Percentiles rank a stretch among this genome's conserved stretches.
These are phyloP conservation scores for Xenops minutus DNA, from an alignment of 2,797 vertebrate genomes.

Conservation along the genomic window DNA sequence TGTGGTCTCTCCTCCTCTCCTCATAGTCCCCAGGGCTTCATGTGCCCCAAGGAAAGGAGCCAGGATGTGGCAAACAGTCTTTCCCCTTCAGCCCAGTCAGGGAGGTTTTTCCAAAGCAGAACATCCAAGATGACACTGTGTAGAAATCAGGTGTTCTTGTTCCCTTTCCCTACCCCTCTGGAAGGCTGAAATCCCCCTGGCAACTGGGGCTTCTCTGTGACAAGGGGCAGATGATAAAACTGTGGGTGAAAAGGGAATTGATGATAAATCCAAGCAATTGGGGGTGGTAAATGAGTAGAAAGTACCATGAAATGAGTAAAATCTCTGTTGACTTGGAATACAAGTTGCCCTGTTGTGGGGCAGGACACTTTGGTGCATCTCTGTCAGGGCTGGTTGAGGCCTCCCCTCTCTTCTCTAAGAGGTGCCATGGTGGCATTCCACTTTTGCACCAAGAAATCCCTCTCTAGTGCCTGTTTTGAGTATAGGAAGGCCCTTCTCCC, in stretches of 20 bases:
- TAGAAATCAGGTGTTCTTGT: neutral
- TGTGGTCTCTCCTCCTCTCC: neutral
- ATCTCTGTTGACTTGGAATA: neutral
- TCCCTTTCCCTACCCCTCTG: neutral
- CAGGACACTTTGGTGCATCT: neutral
- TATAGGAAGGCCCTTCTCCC: neutral
- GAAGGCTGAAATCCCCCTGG: neutral
- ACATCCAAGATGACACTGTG: rapidly evolving
- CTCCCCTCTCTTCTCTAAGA: neutral
- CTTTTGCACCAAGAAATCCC: neutral
- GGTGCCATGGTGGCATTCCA: neutral
- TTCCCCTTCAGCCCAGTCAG: neutral
- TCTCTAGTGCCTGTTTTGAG: neutral
- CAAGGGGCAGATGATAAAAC: neutral
- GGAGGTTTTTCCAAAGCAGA: neutral
- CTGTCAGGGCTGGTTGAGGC: neutral
- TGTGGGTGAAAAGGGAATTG: neutral
- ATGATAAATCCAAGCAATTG: neutral
- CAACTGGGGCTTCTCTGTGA: neutral
- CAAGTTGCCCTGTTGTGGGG: neutral
- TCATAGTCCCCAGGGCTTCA: neutral
- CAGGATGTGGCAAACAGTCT: neutral
- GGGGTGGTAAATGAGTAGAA: neutral
- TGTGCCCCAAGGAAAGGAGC: neutral
- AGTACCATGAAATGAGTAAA: neutral